Evolutionary conservation across 1,140 invertebrate species (phyloP), one percentile per base, ranked within the genome.

Genomic region (Reticulitermes speratus): DNA sequence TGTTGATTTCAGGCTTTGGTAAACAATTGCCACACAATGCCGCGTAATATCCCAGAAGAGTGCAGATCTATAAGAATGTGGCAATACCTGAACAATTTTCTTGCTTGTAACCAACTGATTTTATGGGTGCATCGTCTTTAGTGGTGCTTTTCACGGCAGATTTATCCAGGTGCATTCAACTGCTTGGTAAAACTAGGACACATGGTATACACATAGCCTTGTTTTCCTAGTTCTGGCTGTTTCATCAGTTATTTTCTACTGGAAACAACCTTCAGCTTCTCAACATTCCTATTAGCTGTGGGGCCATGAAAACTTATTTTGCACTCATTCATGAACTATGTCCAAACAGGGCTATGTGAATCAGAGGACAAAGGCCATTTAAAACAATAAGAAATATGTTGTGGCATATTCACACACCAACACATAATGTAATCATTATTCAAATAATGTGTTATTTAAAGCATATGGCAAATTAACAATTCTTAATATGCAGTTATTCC

Each of bases 391-490:
- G 5, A 75, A 75, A 75, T 75, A 75, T 75, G 65, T 75, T 75
- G 9, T 75, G 14, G 65, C 65, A 75, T 75, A 75, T 75, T 75
- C 65, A 30, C 30, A 75, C 65, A 75, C 25, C 65, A 75, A 75
- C 65, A 75, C 65, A 75, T 75, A 75, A 30, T 75, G n/a, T 75
- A 75, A 75, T 75, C 6, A 75, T 75, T 75, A 75, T 75, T 75
- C 65, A 75, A 75, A 30, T 75, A 75, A 75, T 75, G 65, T 75
- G 65, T 75, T 75, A 75, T 75, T 75, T 75, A 16, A 75, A 75
- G 65, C 65, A 75, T 75, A 75, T 75, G 65, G 65, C 65, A 75
- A 75, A 75, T 75, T 75, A 75, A 75, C 65, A 75, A 75, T 30
- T 75, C 52, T 75, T 75, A 75, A 30, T n/a, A 75, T 75, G 65